Percentiles rank a stretch among this genome's conserved stretches.
These are phyloP conservation scores for Erebia palarica DNA, from an alignment of 2,888 invertebrate genomes.

Conservation along the genomic window DNA sequence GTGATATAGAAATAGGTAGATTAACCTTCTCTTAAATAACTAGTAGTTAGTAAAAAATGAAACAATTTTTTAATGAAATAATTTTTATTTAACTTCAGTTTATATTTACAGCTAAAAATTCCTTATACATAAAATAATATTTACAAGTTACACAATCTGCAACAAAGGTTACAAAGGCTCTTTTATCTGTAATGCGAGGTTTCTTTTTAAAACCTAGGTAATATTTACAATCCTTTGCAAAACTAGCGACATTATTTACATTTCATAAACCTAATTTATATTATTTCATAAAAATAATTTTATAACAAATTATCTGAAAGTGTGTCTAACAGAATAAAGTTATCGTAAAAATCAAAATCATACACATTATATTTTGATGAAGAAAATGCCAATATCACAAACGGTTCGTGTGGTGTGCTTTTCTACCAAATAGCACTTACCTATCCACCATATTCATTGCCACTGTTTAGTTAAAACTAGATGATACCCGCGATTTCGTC, in stretches of 20 bases:
- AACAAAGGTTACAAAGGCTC: slow-evolving; percentile 39
- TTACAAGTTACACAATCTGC: slow-evolving; percentile 50
- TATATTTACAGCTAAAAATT: slow-evolving; percentile 46
- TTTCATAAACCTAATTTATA: neutral
- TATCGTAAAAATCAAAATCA: neutral
- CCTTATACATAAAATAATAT: slow-evolving; percentile 47
- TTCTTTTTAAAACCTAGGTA: slow-evolving; percentile 40
- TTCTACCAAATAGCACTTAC: too few species aligned
- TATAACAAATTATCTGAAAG: neutral
- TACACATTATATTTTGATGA: neutral
- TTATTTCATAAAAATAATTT: too few species aligned
- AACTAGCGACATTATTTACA: slow-evolving; percentile 21
- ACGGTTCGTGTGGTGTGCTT: neutral
- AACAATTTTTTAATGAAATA: slow-evolving; percentile 24
- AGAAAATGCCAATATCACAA: neutral
- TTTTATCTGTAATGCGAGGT: slow-evolving; percentile 64
- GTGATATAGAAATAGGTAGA: too few species aligned
- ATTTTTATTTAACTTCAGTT: slow-evolving; percentile 41
- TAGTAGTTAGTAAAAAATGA: neutral
- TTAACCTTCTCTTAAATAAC: too few species aligned
- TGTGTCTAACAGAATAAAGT: neutral
- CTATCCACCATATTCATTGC: too few species aligned
- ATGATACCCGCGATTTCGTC: too few species aligned
- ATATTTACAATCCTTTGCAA: slow-evolving; percentile 38
- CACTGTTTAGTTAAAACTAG: neutral